Evolutionary conservation across 2,888 invertebrate species (phyloP).

Genomic region (Epirrita christyi): DNA sequence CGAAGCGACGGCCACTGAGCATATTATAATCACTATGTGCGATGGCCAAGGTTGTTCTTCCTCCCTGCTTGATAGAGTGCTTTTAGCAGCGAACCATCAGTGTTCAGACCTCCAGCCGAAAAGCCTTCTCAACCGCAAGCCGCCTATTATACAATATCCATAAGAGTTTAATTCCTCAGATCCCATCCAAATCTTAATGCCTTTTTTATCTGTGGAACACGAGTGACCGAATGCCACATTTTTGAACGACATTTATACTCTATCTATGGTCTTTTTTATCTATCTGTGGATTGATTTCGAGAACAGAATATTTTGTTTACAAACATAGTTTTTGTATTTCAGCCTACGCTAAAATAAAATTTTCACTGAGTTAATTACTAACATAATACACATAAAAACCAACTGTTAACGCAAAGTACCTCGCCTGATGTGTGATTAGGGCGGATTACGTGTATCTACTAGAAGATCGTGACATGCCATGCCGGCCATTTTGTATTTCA

Average conservation of each 20-base stretch:
- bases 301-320: slow-evolving; percentile 1
- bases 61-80: too few species aligned
- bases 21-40: too few species aligned
- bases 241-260: neutral
- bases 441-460: slow-evolving; percentile 4
- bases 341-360: slow-evolving; percentile 3
- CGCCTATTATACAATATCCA: too few species aligned
- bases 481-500: slow-evolving; percentile 28
- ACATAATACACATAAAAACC: neutral
- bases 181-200: too few species aligned
- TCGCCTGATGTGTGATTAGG: slow-evolving; percentile 5
- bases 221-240: neutral
- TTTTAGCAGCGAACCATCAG: too few species aligned
- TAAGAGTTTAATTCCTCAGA: too few species aligned
- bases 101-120: too few species aligned
- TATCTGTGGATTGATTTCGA: neutral
- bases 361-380: neutral
- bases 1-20: too few species aligned
- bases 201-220: neutral
- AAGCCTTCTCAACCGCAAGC: too few species aligned
- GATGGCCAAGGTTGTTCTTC: too few species aligned
- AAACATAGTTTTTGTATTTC: neutral
- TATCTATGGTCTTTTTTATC: neutral
- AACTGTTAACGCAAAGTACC: neutral
- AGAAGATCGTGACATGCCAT: slow-evolving; percentile 15